Conservation (phyloP, 1,140 invertebrate species). For the Cyrtorhinus lividipennis region DNA sequence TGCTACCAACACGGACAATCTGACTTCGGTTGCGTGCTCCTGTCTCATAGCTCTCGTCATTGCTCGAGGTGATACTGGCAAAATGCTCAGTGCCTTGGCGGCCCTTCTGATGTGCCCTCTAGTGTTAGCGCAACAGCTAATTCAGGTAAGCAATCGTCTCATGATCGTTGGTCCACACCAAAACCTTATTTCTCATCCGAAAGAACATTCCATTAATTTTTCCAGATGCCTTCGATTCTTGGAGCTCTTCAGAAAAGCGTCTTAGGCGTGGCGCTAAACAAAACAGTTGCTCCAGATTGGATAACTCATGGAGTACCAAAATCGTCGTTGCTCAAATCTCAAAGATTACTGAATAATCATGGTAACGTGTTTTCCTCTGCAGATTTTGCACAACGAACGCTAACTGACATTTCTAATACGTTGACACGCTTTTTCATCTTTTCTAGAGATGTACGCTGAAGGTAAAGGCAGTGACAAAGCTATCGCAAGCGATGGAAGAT, state of each 20-base stretch:
- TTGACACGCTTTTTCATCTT: too few relatives aligned
- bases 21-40: constrained; percentile 76
- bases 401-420: too few relatives aligned
- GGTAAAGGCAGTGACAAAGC: constrained; percentile 25
- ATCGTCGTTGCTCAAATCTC: constrained; percentile 42
- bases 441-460: neutral
- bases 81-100: constrained; percentile 69
- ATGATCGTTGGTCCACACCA: constrained; percentile 7
- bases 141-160: constrained; percentile 42
- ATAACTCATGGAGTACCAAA: constrained; percentile 71
- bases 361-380: too few relatives aligned
- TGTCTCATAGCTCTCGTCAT: constrained; percentile 80
- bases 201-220: constrained; percentile 21
- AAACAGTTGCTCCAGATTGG: constrained; percentile 71
- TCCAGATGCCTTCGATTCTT: constrained; percentile 70
- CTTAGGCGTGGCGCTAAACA: constrained; percentile 71
- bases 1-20: constrained; percentile 42
- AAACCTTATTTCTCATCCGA: too few relatives aligned
- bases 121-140: constrained; percentile 58
- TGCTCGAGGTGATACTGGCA: constrained; percentile 85
- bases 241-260: constrained; percentile 77
- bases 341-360: neutral
- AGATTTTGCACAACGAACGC: too few relatives aligned
- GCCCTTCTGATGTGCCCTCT: constrained; percentile 76
- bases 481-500: constrained; percentile 75